Evolutionary conservation across 2,113 vertebrate species (phyloP), one percentile per base, ranked within the genome.

Genomic region (Corvus hawaiiensis): DNA sequence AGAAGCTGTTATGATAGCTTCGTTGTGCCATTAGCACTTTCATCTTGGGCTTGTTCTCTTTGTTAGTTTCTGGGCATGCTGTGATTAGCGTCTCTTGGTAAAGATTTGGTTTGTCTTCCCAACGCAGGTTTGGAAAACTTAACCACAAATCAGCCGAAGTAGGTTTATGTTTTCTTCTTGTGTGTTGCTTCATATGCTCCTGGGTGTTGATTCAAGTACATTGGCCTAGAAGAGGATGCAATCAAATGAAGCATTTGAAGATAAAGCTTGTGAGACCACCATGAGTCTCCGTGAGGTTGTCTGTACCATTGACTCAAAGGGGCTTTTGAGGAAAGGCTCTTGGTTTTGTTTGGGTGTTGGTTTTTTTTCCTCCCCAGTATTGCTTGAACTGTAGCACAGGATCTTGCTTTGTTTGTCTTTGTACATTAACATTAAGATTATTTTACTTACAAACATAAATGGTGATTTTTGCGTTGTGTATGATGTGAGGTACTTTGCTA

Each of bases 101-200:
- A 64, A 91, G 43, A 16, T 30, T 79, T 61, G 43, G 37, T 71
- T 46, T 6, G 5, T 61, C 17, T 55, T 79, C 17, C 39, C 7
- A 20, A 37, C 33, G 52, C 33, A 55, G 24, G 37, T 49, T 78
- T 87, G 35, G 30, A n/a, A 72, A 72, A 68, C 13, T 41, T 94
- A 33, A 48, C 37, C 37, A 37, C 37, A 37, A 37, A 37, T 37
- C 37, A 37, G 37, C 37, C 37, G 9, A 37, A 37, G 37, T 37
- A 37, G 37, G 37, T 37, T 37, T 37, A 37, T 37, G 37, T 28
- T 91, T 91, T 81, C 17, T 46, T 46, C 35, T 51, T 59, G 18
- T 0, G 0, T 32, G 3, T 49, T 76, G n/a, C 74, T 71, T 82
- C 8, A 8, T 52, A 4, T 39, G 41, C 14, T 84, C 7, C 23